Conservation (phyloP, 1,140 invertebrate species). For the Atta colombica region DNA sequence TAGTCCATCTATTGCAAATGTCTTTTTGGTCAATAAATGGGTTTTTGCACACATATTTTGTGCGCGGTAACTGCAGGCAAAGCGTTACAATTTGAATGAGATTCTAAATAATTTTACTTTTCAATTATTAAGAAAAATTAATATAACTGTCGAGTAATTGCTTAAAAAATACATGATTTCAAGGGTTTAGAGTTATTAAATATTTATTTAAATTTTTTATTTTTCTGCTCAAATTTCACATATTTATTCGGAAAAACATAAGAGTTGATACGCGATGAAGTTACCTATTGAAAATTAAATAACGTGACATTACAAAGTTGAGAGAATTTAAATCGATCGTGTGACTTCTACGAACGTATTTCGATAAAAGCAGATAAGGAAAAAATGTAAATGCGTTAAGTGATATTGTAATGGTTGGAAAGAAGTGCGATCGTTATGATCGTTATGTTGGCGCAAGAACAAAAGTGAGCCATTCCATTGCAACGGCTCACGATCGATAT, state of each 20-base stretch:
- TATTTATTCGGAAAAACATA: not conserved
- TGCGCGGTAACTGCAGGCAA: no score
- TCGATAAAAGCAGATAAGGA: conserved; percentile 2
- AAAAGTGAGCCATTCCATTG: conserved; percentile 33
- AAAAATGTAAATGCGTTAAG: not conserved
- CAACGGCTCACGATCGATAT: conserved; percentile 36
- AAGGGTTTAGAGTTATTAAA: not conserved
- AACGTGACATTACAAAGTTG: not conserved
- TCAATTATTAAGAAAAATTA: no score
- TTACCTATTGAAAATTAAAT: not conserved
- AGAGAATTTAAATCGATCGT: not conserved
- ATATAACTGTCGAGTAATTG: no score
- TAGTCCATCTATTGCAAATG: no score
- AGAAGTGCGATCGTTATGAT: conserved; percentile 23
- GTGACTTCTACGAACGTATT: not conserved
- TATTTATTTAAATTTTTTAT: not conserved
- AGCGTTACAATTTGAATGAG: no score
- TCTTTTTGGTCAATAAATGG: no score
- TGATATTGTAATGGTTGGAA: conserved; percentile 38
- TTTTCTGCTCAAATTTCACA: not conserved
- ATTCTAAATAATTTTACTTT: no score
- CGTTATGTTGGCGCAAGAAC: not conserved
- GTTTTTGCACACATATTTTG: no score
- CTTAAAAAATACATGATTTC: no score
- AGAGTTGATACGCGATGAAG: no score